Percentiles rank a stretch among this genome's conserved stretches.
phyloP scores from a whole-genome alignment of 2,888 invertebrate genomes.

The Mythimna albipuncta region DNA sequence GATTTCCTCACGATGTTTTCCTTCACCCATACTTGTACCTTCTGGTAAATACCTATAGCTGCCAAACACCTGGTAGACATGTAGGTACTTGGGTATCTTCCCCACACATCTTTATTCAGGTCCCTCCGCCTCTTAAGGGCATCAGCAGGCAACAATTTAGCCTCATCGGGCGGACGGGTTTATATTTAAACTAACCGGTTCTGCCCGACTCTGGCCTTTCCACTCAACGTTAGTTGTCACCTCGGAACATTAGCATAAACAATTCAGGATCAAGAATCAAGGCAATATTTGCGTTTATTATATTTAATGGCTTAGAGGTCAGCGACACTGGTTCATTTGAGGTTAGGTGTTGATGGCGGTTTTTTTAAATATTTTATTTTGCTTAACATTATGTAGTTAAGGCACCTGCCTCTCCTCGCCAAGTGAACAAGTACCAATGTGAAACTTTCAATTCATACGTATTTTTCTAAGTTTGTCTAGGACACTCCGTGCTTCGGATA shows the following conservation, averaged over 20 bases:
- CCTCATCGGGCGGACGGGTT: constrained; percentile 45
- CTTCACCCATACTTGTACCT: no score
- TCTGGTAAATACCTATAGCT: not conserved
- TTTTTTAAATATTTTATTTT: not conserved
- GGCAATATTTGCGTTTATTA: constrained; percentile 30
- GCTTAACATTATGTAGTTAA: no score
- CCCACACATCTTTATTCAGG: not conserved
- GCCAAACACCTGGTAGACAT: not conserved
- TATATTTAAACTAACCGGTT: constrained; percentile 69
- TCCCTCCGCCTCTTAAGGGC: constrained; percentile 22
- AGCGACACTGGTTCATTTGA: constrained; percentile 24
- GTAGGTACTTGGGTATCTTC: not conserved
- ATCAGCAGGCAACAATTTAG: constrained; percentile 31
- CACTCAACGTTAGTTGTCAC: constrained; percentile 60
- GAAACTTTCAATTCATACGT: no score
- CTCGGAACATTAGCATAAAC: constrained; percentile 69
- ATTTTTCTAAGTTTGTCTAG: no score
- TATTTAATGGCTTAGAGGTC: constrained; percentile 35
- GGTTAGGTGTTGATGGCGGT: not conserved
- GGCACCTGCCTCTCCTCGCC: no score
- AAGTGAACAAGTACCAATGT: no score
- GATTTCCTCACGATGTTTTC: no score
- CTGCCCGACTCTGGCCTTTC: constrained; percentile 47
- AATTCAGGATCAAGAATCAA: constrained; percentile 66
- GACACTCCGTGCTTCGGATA: no score